Base-by-base conservation (phyloP, 2,113 vertebrate genomes). In the Sinocyclocheilus grahami region DNA sequence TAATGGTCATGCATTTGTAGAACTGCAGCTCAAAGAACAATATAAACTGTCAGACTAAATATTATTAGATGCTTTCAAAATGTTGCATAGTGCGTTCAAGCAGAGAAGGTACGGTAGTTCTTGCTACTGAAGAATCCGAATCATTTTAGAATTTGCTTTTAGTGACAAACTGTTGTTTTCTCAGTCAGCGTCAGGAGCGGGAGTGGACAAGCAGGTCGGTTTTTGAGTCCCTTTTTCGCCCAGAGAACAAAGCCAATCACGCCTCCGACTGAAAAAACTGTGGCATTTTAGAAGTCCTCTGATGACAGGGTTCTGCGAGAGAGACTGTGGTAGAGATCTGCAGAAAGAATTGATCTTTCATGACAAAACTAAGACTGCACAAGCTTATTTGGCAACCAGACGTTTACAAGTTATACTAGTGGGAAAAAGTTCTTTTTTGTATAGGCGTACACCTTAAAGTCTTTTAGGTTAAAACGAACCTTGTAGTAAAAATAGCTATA, bases 221-320 rank as follows among this genome's bases (percentile, higher is more conserved):
- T 12, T 65, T 8, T 51, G 62, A 16, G 5, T 2, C n/a, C 42
- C 39, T 65, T 82, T 80, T 22, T 80, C 55, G 24, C 27, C 58
- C 20, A 78, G 8, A 51, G 46, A 65, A 87, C 84, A 85, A 87
- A 86, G 65, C 85, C 85, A 82, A 85, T 88, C 78, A 83, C 27
- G 53, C 69, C 78, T 37, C 83, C 22, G 6, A 67, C 77, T 84
- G 65, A 67, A 85, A 60, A 82, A 62, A 86, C 20, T 37, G 39
- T 69, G 74, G 84, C 81, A 80, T 86, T 87, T 86, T 82, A 24
- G 78, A 89, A 39, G 88, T 83, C 77, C 55, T 78, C 53, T 51
- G 65, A 71, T 85, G 82, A 60, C 72, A 83, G 71, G 82, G 37
- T 72, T 86, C 18, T 77, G 78, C 80, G 6, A 48, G 65, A 75